These are phyloP conservation scores for Tricholaema leucomelas DNA, from an alignment of 2,113 vertebrate species.

Conservation along the genomic window DNA sequence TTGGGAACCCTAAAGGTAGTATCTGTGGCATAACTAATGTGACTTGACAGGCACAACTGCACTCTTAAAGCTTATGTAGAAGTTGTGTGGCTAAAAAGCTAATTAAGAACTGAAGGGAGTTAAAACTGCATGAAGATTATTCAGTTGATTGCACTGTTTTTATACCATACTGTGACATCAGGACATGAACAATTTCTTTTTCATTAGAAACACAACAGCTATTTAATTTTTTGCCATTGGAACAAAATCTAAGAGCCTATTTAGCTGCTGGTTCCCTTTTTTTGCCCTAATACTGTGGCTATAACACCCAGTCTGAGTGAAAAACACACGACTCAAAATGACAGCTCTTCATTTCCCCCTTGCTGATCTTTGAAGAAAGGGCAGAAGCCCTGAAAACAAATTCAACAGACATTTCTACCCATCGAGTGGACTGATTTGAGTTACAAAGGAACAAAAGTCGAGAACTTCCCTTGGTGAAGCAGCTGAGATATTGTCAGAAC, in stretches of 20 bases:
- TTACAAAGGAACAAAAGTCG: background rate
- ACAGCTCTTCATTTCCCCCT: background rate
- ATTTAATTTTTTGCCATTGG: background rate
- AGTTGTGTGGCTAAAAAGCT: background rate
- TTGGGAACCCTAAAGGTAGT: constrained; percentile 66
- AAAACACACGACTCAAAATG: background rate
- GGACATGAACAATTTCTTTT: background rate
- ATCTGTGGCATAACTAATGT: constrained; percentile 64
- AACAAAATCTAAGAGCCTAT: background rate
- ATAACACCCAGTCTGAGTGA: background rate
- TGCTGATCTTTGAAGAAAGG: background rate
- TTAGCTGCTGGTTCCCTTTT: background rate
- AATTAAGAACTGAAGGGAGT: constrained; percentile 51
- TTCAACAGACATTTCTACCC: background rate
- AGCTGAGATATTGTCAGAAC: background rate
- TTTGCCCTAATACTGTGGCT: background rate
- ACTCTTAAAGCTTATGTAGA: constrained; percentile 59
- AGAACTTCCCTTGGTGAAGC: background rate
- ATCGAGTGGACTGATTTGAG: background rate
- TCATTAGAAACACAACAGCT: background rate
- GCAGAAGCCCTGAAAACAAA: background rate
- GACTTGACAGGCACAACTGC: constrained; percentile 69
- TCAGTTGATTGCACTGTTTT: background rate
- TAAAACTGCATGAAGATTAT: constrained; percentile 22
- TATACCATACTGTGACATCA: background rate